A percentile compares a stretch with the other conserved stretches of the same genome.
Evolutionary conservation across 2,113 vertebrate genomes (phyloP).

Genomic region (Leptobrachium leishanense): DNA sequence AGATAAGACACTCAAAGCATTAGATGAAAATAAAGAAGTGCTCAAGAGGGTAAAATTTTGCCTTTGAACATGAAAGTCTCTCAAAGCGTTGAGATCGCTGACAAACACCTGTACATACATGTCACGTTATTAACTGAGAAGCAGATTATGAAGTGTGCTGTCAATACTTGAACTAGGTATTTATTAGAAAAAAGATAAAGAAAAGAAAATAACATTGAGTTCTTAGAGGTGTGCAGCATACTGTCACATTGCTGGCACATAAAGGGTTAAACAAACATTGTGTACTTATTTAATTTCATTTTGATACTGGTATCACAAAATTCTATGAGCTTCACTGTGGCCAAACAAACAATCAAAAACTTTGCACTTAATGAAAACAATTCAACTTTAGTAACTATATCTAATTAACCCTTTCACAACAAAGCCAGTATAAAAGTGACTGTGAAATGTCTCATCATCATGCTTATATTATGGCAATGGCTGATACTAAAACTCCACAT

Average conservation of each 20-base stretch:
- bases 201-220: neutral
- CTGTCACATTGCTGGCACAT: neutral
- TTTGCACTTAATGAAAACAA: no score
- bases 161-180: conserved; percentile 1
- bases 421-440: no score
- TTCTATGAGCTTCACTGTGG: no score
- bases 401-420: no score
- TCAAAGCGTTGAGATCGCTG: conserved; percentile 24
- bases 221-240: neutral
- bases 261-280: neutral
- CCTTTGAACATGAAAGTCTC: conserved; percentile 47
- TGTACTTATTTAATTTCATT: no score
- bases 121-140: conserved; percentile 31
- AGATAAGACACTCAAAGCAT: conserved; percentile 47
- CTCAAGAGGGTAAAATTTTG: conserved; percentile 21
- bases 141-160: conserved; percentile 31
- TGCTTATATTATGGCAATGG: no score
- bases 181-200: neutral
- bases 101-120: conserved; percentile 36
- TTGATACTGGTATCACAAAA: no score
- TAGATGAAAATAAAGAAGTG: conserved; percentile 21
- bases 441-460: no score
- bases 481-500: no score
- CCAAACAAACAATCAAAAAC: no score
- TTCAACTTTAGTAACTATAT: no score